A percentile compares a stretch with the other conserved stretches of the same genome.
Conservation (phyloP, 2,113 vertebrate species). For the Turdus rufiventris region DNA sequence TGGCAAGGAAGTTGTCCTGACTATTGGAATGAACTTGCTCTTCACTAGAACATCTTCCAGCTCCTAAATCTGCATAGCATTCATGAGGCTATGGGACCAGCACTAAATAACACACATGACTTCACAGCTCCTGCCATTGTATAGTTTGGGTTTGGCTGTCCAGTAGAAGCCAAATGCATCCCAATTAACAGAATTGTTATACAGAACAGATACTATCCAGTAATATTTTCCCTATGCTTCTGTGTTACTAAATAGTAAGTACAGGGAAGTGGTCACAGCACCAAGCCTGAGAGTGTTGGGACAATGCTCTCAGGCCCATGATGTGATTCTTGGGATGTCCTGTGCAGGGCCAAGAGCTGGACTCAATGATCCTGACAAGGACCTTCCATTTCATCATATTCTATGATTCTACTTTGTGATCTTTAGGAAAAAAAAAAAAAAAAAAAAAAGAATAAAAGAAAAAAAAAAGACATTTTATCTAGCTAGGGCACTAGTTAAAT, state of each 20-base stretch:
- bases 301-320: not conserved
- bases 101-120: not conserved
- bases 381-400: not conserved
- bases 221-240: not conserved
- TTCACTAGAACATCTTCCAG: not conserved
- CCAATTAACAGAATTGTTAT: not conserved
- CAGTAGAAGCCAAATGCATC: not conserved
- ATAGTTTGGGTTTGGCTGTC: not conserved
- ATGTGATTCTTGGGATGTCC: not conserved
- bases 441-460: rapidly evolving
- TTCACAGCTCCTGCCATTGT: not conserved
- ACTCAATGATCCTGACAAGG: not conserved
- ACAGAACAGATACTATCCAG: not conserved
- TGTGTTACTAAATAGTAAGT: not conserved
- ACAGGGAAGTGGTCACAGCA: not conserved
- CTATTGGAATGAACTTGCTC: not conserved
- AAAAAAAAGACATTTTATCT: not conserved
- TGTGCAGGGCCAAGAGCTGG: not conserved
- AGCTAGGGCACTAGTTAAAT: not conserved
- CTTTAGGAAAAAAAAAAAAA: not conserved
- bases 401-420: not conserved
- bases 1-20: not conserved
- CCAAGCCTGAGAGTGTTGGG: not conserved
- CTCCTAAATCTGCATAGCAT: rapidly evolving
- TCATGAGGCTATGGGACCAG: not conserved